These are phyloP conservation scores for Papilio polytes DNA, from an alignment of 1,140 invertebrate species.

Conservation along the genomic window DNA sequence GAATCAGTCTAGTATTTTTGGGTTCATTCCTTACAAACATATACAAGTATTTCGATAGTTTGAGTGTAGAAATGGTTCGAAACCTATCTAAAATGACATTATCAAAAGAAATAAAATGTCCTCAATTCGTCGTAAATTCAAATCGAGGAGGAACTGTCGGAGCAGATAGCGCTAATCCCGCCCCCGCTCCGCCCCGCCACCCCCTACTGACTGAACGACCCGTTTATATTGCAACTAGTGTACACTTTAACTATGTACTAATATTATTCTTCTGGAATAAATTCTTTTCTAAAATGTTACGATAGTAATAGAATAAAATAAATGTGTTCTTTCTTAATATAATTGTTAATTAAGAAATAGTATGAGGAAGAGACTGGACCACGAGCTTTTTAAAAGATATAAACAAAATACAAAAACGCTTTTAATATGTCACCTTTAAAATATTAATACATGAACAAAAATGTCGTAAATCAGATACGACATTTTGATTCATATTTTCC, in stretches of 20 bases:
- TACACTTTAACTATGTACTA: not conserved
- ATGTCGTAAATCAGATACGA: constrained; percentile 7
- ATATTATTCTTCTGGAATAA: not conserved
- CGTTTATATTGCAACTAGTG: constrained; percentile 12
- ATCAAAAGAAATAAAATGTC: not conserved
- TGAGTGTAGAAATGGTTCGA: not conserved
- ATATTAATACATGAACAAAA: not conserved
- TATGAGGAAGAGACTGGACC: too few relatives aligned
- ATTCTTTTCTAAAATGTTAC: too few relatives aligned
- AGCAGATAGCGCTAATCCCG: constrained; percentile 12
- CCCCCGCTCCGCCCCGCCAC: not conserved
- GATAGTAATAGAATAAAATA: too few relatives aligned
- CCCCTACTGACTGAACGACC: not conserved
- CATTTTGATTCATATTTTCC: constrained; percentile 9
- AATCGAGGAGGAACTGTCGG: constrained; percentile 7
- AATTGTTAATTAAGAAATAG: too few relatives aligned
- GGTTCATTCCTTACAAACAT: too few relatives aligned
- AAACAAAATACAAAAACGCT: too few relatives aligned
- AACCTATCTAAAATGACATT: not conserved
- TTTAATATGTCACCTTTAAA: not conserved
- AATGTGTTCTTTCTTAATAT: too few relatives aligned
- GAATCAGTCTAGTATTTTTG: too few relatives aligned
- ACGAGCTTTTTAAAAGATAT: too few relatives aligned
- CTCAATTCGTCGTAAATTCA: constrained; percentile 17
- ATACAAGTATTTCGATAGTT: too few relatives aligned